Percentiles rank a stretch among this genome's conserved stretches.
Conservation (phyloP, 1,140 invertebrate genomes). For the Pentalonia nigronervosa region DNA sequence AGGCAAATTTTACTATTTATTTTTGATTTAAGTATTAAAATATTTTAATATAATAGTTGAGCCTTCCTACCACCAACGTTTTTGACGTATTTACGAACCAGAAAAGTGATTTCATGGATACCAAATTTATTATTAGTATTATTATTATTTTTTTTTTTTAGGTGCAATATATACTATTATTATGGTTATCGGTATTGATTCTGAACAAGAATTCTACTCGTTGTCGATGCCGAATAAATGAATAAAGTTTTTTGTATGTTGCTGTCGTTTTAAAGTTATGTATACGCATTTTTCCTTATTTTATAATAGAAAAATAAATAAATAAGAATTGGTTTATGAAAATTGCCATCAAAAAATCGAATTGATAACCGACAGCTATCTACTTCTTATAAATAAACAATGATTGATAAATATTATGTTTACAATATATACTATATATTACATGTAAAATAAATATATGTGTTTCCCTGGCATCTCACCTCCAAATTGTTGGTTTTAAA, state of each 20-base stretch:
- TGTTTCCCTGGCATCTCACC: too few species aligned
- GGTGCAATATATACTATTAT: slow-evolving; percentile 14
- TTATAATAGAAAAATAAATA: not conserved
- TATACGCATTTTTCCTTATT: not conserved
- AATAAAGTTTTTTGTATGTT: not conserved
- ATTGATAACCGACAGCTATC: not conserved
- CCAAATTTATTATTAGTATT: not conserved
- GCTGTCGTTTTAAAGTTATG: not conserved
- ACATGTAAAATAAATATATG: too few species aligned
- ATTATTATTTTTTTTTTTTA: not conserved
- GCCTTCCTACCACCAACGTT: not conserved
- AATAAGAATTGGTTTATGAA: not conserved
- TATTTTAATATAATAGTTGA: not conserved
- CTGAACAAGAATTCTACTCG: not conserved
- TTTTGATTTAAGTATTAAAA: not conserved
- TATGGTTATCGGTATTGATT: not conserved
- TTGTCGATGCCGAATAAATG: not conserved
- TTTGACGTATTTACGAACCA: not conserved
- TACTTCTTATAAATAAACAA: not conserved
- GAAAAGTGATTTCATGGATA: not conserved
- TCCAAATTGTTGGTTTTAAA: too few species aligned
- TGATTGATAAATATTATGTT: not conserved
- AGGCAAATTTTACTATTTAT: too few species aligned
- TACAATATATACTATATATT: too few species aligned
- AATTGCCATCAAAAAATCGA: not conserved